These are phyloP conservation scores for Peromyscus melanophrys DNA, from an alignment of 2,797 vertebrate genomes.

Conservation along the genomic window DNA sequence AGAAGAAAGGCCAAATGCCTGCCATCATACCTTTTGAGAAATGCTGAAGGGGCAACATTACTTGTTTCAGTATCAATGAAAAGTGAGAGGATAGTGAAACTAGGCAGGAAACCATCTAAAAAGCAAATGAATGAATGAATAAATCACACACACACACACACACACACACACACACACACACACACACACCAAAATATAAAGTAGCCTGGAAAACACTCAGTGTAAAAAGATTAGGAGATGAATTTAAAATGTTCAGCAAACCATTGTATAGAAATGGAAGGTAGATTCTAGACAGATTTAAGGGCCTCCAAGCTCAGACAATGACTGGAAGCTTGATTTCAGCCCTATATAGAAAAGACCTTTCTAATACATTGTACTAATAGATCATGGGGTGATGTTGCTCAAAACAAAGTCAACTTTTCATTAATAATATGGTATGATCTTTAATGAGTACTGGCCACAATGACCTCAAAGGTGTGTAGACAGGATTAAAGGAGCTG, in stretches of 20 bases:
- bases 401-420: slow-evolving; percentile 1
- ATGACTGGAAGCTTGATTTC: not conserved
- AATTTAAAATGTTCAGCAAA: not conserved
- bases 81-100: not conserved
- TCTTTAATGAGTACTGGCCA: not conserved
- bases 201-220: not conserved
- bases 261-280: not conserved
- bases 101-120: not conserved
- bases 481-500: not conserved
- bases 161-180: not conserved
- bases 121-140: not conserved
- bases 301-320: not conserved
- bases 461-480: not conserved
- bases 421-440: not conserved
- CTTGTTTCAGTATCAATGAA: not conserved
- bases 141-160: not conserved
- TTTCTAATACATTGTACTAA: not conserved
- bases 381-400: not conserved
- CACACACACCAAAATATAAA: not conserved
- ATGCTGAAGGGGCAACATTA: not conserved
- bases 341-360: not conserved
- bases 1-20: not conserved
- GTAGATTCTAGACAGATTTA: not conserved
- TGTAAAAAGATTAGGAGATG: not conserved
- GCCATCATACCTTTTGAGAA: not conserved